Base-by-base conservation (phyloP, 92 coral and sea anemone genomes). In the Actinernus sp. region DNA sequence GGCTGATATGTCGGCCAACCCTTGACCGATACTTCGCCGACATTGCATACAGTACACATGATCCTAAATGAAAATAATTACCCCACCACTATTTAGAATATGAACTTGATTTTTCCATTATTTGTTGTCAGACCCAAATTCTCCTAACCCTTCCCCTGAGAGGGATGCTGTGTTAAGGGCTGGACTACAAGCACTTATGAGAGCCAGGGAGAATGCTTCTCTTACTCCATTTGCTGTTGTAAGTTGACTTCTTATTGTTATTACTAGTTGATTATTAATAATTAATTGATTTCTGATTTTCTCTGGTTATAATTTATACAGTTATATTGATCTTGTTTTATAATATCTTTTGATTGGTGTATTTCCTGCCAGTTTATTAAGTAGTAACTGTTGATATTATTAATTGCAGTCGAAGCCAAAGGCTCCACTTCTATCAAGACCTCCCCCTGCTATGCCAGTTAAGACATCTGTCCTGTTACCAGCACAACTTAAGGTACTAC, bases 101-200 rank as follows among this genome's bases (percentile, higher is more conserved):
- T n/a, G n/a, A n/a, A n/a, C n/a, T n/a, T n/a, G n/a, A n/a, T n/a
- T n/a, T n/a, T n/a, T n/a, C n/a, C n/a, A n/a, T n/a, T n/a, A n/a
- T n/a, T n/a, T n/a, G n/a, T n/a, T n/a, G n/a, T n/a, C n/a, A n/a
- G n/a, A n/a, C n/a, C n/a, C n/a, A n/a, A n/a, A n/a, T n/a, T 68
- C 96, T 64, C 84, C 91, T 21, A 84, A 94, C 84, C 85, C 97
- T 32, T 87, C 98, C 58, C 98, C 98, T 37, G 98, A 94, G 71
- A 73, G 98, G 49, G 86, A 86, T 70, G 97, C 97, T 49, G 86
- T 86, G 14, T 31, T 94, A 50, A 79, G 77, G 63, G 98, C 98
- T 48, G 98, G 98, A 10, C 28, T 94, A 62, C 68, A 85, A 22
- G 98, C 98, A 1, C 84, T 94, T 11, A 60, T 91, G 26, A 80